Base-by-base conservation (phyloP, 2,113 vertebrate species). In the Notiomystis cincta region DNA sequence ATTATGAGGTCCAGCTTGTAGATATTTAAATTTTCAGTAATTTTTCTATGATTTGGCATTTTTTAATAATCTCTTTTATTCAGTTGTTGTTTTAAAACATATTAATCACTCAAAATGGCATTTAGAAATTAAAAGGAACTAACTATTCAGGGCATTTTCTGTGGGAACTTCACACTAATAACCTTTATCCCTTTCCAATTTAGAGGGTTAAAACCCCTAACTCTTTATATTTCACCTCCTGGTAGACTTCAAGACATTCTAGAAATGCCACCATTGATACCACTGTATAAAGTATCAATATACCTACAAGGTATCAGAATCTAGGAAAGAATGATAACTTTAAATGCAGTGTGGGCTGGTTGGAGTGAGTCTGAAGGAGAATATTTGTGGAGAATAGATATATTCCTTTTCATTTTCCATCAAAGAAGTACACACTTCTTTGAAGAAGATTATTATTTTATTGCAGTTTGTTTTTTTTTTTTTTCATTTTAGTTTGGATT, bases 151-250 rank as follows among this genome's bases (percentile, higher is more conserved):
- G 5, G 2, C 0, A 8, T 53, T 79, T 71, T 69, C 13, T 78
- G 2, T 28, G 20, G 17, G 50, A 78, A 11, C 3, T 44, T 82
- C 45, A 76, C 21, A 40, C 2, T 44, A 3, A 23, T 51, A 51
- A 15, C 19, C 73, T 81, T 28, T 44, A 40, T 53, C 6, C 2
- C 5, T 24, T 25, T 66, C 18, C 7, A 44, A 28, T 62, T 42
- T 40, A 25, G 8, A 61, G 8, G 10, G 1, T 38, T 61, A 48
- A 61, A 58, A 10, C 0, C 7, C 11, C 10, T 24, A 28, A 9
- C 8, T 28, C 20, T 24, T 31, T 53, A 13, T 57, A 48, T 35
- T 79, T 76, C 7, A 53, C 6, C 40, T 54, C 17, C 15, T 66
- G 17, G 19, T 40, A 66, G 13, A 67, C 13, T 13, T 4, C 20